phyloP scores from a whole-genome alignment of 2,113 vertebrate species.

The Crotalus viridis region DNA sequence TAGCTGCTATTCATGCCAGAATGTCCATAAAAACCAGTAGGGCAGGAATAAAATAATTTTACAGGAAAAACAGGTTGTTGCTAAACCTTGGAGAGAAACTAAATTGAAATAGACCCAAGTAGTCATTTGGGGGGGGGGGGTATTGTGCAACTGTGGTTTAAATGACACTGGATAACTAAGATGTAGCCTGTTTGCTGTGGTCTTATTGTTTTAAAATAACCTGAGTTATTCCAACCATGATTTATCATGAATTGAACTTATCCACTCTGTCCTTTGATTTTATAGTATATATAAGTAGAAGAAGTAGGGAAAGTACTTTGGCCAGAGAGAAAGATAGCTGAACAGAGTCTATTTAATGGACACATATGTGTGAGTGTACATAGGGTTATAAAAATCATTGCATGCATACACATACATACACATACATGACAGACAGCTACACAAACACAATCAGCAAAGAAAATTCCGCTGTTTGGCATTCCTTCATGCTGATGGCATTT shows the following conservation, averaged over 20 bases:
- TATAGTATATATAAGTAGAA: neutral
- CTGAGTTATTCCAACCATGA: too few species aligned
- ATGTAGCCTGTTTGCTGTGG: neutral
- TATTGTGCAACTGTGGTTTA: neutral
- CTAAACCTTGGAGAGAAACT: neutral
- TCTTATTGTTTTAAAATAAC: too few species aligned
- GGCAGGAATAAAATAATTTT: neutral
- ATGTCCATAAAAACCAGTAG: neutral
- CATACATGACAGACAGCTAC: neutral
- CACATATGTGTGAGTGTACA: neutral
- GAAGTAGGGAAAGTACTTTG: neutral
- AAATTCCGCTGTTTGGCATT: neutral
- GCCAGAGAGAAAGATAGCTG: neutral
- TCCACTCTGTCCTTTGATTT: too few species aligned
- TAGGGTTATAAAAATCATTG: neutral
- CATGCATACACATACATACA: neutral
- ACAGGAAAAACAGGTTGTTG: neutral
- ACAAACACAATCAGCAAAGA: neutral
- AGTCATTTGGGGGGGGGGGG: neutral
- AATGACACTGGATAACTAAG: neutral
- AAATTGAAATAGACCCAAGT: neutral
- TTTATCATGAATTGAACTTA: too few species aligned
- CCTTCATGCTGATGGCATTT: neutral
- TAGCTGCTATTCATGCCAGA: neutral
- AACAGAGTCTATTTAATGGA: neutral